Conservation (phyloP, 30 jellyfish, hydroid and myxozoan genomes). For the Turritopsis dohrnii region DNA sequence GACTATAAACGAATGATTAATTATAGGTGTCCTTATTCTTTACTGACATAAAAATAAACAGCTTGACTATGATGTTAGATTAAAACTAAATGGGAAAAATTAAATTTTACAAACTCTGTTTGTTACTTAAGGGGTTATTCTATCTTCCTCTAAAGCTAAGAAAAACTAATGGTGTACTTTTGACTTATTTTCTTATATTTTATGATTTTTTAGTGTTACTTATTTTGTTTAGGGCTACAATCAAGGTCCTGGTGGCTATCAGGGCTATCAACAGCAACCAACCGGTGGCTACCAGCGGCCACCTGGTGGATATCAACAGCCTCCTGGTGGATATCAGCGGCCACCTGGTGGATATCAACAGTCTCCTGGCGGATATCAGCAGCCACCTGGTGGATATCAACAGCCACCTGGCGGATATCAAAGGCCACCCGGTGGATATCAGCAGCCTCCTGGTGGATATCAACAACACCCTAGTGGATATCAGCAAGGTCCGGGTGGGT, state of each 20-base stretch:
- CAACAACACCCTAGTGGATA: conserved; percentile 45
- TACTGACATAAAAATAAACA: no score
- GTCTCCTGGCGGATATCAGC: conserved; percentile 30
- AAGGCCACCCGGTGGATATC: conserved; percentile 40
- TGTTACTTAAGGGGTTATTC: no score
- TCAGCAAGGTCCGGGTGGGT: conserved; percentile 32
- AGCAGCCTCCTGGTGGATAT: conserved; percentile 23
- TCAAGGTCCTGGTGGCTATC: neutral
- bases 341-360: conserved; percentile 31
- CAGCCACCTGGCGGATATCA: conserved; percentile 31
- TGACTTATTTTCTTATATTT: no score
- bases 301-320: neutral
- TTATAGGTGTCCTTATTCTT: no score
- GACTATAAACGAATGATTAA: no score
- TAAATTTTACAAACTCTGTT: no score
- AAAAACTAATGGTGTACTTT: no score
- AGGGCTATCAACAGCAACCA: neutral
- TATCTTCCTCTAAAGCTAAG: no score
- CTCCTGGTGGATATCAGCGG: neutral
- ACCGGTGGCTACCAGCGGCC: neutral
- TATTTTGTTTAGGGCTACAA: neutral
- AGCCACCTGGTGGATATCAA: conserved; percentile 35
- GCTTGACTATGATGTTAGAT: no score
- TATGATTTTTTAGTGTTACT: no score
- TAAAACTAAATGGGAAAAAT: no score